A percentile compares a stretch with the other conserved stretches of the same genome.
Conservation (phyloP, 23 tunicate genomes). For the Corella eumyota region DNA sequence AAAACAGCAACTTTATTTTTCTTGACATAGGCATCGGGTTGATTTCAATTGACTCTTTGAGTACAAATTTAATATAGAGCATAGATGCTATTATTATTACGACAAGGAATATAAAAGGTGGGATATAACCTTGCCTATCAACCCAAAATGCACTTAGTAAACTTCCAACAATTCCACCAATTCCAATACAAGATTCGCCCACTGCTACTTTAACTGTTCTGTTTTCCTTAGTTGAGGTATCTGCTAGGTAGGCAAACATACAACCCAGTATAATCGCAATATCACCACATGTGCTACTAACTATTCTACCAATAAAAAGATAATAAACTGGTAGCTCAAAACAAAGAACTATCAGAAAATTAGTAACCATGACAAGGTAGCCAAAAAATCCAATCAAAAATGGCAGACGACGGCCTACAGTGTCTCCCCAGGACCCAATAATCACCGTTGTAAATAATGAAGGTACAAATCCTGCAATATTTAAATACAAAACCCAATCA, state of each 20-base stretch:
- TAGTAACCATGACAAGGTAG: constrained; percentile 14
- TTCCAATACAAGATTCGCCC: neutral
- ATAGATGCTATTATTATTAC: too few relatives aligned
- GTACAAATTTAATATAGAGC: too few relatives aligned
- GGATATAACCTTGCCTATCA: neutral
- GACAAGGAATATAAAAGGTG: too few relatives aligned
- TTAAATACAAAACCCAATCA: constrained; percentile 34
- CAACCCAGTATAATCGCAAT: too few relatives aligned
- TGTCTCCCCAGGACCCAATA: constrained; percentile 63
- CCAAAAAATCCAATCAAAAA: constrained; percentile 28
- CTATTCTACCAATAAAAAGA: constrained; percentile 36
- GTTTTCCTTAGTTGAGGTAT: neutral
- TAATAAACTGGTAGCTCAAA: constrained; percentile 15
- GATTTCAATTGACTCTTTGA: too few relatives aligned
- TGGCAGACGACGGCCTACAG: constrained; percentile 55
- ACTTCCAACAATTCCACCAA: neutral
- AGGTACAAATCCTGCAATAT: constrained; percentile 64
- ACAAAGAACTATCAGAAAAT: constrained; percentile 23
- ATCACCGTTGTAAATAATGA: constrained; percentile 34
- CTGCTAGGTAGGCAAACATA: constrained; percentile 2
- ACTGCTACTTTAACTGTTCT: constrained; percentile 1
- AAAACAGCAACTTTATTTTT: too few relatives aligned
- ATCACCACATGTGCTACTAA: constrained; percentile 52
- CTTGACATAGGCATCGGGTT: too few relatives aligned
- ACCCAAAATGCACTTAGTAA: neutral